These are phyloP conservation scores for Andrena fulva DNA, from an alignment of 2,888 invertebrate species.

Conservation along the genomic window DNA sequence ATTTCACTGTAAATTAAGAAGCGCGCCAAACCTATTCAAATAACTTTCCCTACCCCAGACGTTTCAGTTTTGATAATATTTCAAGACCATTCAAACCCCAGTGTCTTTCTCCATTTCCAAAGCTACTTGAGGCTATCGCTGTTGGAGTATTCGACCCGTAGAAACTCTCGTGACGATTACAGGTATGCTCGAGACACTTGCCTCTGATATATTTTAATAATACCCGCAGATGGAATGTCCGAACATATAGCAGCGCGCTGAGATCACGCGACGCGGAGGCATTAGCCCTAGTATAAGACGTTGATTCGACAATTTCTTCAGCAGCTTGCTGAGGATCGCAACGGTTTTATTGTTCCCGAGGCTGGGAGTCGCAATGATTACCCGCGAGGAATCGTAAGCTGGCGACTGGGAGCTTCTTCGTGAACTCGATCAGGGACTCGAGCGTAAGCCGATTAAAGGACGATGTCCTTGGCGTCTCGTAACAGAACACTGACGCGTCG, in stretches of 20 bases:
- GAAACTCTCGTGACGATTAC: conserved; percentile 2
- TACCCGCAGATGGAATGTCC: not conserved
- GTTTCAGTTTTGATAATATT: not conserved
- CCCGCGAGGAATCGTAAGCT: conserved; percentile 22
- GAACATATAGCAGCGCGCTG: not conserved
- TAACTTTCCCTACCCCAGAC: no score
- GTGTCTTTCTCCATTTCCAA: not conserved
- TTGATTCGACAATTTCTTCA: conserved; percentile 14
- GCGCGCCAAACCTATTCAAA: not conserved
- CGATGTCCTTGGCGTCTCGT: conserved; percentile 51
- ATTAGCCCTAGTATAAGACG: conserved; percentile 1
- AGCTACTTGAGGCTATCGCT: not conserved
- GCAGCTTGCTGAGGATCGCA: not conserved
- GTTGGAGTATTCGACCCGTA: not conserved
- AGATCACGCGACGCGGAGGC: not conserved
- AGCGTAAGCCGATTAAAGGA: conserved; percentile 55
- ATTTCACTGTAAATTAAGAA: not conserved
- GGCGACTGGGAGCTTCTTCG: conserved; percentile 13
- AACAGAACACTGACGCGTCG: conserved; percentile 47
- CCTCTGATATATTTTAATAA: conserved; percentile 23
- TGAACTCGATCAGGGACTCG: conserved; percentile 52
- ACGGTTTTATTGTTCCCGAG: conserved; percentile 17
- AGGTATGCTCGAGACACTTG: not conserved
- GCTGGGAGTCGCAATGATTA: conserved; percentile 18
- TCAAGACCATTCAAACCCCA: not conserved